Conservation (phyloP, 2,888 invertebrate species). For the Troilus luridus region DNA sequence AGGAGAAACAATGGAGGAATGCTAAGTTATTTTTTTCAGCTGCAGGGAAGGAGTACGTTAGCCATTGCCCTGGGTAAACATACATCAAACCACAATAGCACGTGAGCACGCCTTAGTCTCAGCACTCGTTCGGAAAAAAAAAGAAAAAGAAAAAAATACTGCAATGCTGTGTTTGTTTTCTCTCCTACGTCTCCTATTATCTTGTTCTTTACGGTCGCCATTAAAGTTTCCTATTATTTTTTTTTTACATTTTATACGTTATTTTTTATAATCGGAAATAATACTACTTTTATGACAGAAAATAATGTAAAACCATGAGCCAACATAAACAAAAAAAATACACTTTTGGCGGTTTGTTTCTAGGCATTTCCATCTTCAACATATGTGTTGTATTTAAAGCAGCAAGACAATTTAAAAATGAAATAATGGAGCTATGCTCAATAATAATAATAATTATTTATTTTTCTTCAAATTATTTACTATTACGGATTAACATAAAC, state of each 20-base stretch:
- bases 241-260: neutral
- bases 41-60: neutral
- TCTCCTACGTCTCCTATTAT: neutral
- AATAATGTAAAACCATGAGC: neutral
- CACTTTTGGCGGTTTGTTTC: too few relatives aligned
- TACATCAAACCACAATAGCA: constrained; percentile 38
- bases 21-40: constrained; percentile 37
- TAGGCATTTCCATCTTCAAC: too few relatives aligned
- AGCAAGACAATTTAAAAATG: too few relatives aligned
- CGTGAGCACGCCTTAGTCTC: constrained; percentile 45
- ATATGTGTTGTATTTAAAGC: too few relatives aligned
- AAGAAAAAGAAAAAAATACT: neutral
- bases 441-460: too few relatives aligned
- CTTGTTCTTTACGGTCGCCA: neutral
- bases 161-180: constrained; percentile 43
- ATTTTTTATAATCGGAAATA: too few relatives aligned
- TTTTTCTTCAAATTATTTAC: too few relatives aligned
- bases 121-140: neutral
- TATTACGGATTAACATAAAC: too few relatives aligned
- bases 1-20: constrained; percentile 17
- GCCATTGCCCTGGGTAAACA: constrained; percentile 45
- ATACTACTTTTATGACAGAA: neutral
- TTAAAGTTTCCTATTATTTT: neutral
- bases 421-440: too few relatives aligned
- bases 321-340: too few relatives aligned